Percentiles rank a stretch among this genome's conserved stretches.
Conservation (phyloP, 1,140 invertebrate genomes). For the Heliothis subflexa region DNA sequence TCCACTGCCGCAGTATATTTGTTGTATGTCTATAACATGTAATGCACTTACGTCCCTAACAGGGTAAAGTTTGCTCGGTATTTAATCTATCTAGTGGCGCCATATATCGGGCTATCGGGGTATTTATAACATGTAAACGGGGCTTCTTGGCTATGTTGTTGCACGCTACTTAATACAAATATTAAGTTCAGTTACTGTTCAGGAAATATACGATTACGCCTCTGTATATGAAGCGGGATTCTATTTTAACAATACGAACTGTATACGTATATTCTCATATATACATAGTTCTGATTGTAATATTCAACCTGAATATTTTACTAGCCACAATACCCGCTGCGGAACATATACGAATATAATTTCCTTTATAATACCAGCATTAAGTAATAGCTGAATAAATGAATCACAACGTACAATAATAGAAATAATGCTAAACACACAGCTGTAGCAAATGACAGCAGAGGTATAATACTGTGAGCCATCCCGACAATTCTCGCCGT, state of each 20-base stretch:
- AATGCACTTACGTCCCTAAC: not conserved
- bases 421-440: constrained; percentile 19
- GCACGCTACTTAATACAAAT: not conserved
- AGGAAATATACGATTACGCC: not conserved
- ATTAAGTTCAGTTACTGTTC: not conserved
- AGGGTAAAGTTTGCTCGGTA: not conserved
- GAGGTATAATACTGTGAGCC: constrained; percentile 12
- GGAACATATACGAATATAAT: no score
- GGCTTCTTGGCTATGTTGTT: constrained; percentile 2
- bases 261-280: no score
- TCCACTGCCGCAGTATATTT: no score
- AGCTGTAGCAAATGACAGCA: constrained; percentile 4
- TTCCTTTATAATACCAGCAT: no score
- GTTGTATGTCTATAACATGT: not conserved
- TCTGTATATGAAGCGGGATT: not conserved
- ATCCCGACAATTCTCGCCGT: constrained; percentile 19
- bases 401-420: not conserved
- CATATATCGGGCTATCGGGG: constrained; percentile 10
- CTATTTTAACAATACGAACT: no score
- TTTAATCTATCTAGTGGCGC: constrained; percentile 26
- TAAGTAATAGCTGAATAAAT: not conserved
- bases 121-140: constrained; percentile 11
- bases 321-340: no score
- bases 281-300: no score
- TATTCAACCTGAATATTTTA: no score